Evolutionary conservation across 92 coral and sea anemone species (phyloP).

Genomic region (Metridium senile): DNA sequence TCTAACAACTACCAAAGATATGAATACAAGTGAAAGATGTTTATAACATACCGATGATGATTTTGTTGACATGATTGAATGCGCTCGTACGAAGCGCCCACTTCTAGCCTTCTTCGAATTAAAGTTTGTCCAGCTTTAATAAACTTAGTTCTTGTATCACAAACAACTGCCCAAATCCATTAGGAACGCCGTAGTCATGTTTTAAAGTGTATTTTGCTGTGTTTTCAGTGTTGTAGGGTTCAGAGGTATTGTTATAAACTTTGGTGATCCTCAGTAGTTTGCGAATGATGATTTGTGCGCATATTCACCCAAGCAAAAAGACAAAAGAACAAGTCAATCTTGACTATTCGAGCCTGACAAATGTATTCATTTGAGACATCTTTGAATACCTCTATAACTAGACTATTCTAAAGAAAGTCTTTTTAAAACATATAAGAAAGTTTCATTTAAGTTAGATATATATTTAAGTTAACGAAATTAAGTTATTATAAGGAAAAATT

Average conservation of each 20-base stretch:
- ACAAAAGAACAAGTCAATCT: not conserved
- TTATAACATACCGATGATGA: not conserved
- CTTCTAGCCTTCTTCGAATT: no score
- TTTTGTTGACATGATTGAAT: not conserved
- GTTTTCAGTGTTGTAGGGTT: not conserved
- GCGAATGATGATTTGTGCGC: not conserved
- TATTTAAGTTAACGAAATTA: no score
- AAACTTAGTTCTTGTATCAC: not conserved
- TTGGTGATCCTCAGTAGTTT: not conserved
- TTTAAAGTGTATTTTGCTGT: no score
- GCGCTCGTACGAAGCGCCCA: not conserved
- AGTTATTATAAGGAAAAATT: no score
- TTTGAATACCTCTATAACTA: not conserved
- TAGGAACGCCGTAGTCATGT: no score
- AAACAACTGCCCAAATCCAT: no score
- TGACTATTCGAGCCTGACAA: no score
- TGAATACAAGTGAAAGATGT: no score
- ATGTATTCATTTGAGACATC: not conserved
- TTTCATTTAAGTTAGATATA: no score
- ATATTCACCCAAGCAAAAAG: not conserved
- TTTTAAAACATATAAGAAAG: not conserved
- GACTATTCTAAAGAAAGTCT: not conserved
- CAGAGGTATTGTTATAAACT: not conserved
- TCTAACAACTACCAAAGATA: no score
- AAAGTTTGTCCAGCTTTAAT: not conserved